Evolutionary conservation across 1,140 invertebrate species (phyloP), one percentile per base, ranked within the genome.

Genomic region (Drosophila mauritiana): DNA sequence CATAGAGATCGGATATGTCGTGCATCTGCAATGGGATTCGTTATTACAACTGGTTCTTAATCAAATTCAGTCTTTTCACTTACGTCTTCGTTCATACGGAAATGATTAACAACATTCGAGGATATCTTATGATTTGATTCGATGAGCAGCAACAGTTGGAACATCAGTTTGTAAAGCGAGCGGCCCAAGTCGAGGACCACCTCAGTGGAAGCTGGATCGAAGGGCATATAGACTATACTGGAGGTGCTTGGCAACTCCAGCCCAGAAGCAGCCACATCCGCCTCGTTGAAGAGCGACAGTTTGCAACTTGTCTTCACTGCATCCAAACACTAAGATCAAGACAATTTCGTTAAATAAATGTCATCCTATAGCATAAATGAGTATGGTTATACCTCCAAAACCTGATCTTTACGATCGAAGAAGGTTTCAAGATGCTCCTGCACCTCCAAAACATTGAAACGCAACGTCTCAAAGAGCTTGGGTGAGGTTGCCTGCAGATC

Each of bases 391-490:
- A 79, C 98, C 95, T 98, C 97, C 36, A 97, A 94, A 1, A 96
- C 96, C 81, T 98, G 97, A 90, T 99, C 97, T 75, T 97, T 96
- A 63, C 97, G 95, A 92, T 99, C 97, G 69, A 97, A 95, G 89
- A 98, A 98, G 0, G 97, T 99, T 91, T 99, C 98, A 73, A 98
- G 94, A 93, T 99, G 98, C 91, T 99, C 98, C 79, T 98, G 97
- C 42, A 99, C 95, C 91, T 99, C 98, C n/a, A 99, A 93, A 86
- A 99, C 95, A 61, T 96, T 96, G 92, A 97, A 99, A 31, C 97
- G 95, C 37, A 98, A 94, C 1, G 95, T 94, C 91, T 99, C 98
- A 1, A 94, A 93, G 3, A 96, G 93, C 73, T 94, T 94, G 70
- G 93, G 91, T 83, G 94, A 94, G 91, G 95, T 94, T 49, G 93